Percentiles rank a stretch among this genome's conserved stretches.
phyloP scores from a whole-genome alignment of 2,797 vertebrate genomes.

The Pipistrellus pipistrellus region DNA sequence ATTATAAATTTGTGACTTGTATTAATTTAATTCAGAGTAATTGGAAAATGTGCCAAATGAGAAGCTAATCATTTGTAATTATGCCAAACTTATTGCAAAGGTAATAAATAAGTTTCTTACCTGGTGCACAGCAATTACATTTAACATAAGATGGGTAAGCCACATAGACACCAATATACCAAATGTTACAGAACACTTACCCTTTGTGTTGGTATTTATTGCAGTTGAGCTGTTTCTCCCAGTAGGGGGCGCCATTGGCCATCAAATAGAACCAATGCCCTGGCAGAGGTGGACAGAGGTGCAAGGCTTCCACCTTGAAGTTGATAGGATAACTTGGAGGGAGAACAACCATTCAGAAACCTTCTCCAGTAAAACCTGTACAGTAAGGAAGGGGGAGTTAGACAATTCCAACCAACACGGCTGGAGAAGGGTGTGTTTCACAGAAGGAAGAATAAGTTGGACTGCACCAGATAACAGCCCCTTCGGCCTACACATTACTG shows the following conservation, averaged over 20 bases:
- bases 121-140: not conserved
- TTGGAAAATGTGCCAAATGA: not conserved
- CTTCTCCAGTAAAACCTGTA: not conserved
- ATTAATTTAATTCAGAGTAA: not conserved
- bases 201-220: not conserved
- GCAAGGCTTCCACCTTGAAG: not conserved
- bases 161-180: not conserved
- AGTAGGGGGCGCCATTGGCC: conserved; percentile 65
- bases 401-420: too few species aligned
- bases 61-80: not conserved
- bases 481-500: not conserved
- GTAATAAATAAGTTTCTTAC: not conserved
- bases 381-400: not conserved
- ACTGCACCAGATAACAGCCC: not conserved
- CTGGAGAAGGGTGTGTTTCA: not conserved
- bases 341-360: not conserved
- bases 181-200: not conserved
- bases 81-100: not conserved
- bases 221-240: not conserved
- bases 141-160: not conserved
- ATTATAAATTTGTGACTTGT: not conserved
- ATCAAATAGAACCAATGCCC: conserved; percentile 21
- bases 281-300: accelerated
- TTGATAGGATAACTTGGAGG: not conserved
- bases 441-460: not conserved